A percentile compares a stretch with the other conserved stretches of the same genome.
These are phyloP conservation scores for Gymnodraco acuticeps DNA, from an alignment of 2,797 vertebrate species.

Conservation along the genomic window DNA sequence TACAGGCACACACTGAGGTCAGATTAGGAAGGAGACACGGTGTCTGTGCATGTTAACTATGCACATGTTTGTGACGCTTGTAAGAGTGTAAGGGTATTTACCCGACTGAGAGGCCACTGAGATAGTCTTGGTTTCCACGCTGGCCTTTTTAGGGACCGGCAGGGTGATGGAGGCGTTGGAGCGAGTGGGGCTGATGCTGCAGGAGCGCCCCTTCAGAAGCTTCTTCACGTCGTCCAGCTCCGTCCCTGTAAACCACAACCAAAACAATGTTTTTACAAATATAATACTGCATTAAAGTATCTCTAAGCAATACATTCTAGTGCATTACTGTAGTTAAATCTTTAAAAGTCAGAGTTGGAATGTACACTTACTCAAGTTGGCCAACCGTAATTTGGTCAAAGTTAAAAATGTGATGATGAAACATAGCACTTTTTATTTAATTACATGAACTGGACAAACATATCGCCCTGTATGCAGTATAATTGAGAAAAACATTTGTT, in stretches of 20 bases:
- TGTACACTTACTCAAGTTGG: neutral
- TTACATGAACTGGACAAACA: neutral
- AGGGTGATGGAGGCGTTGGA: slow-evolving; percentile 88
- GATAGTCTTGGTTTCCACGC: slow-evolving; percentile 89
- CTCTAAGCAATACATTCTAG: neutral
- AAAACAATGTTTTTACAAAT: neutral
- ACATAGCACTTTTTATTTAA: neutral
- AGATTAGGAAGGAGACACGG: slow-evolving; percentile 24
- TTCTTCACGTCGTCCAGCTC: slow-evolving; percentile 98
- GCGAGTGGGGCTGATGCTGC: slow-evolving; percentile 94
- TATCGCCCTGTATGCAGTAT: neutral
- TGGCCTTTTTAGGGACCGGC: slow-evolving; percentile 93
- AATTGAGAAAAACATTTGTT: neutral
- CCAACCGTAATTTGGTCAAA: too few species aligned
- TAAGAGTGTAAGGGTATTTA: slow-evolving; percentile 61
- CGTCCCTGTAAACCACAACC: slow-evolving; percentile 87
- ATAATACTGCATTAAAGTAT: neutral
- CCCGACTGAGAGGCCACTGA: slow-evolving; percentile 92
- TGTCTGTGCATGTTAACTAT: slow-evolving; percentile 47
- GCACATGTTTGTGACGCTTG: slow-evolving; percentile 5
- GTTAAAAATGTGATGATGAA: too few species aligned
- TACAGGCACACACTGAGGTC: neutral
- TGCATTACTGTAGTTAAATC: neutral
- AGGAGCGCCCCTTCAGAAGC: slow-evolving; percentile 93
- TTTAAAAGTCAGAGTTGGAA: neutral